These are phyloP conservation scores for Macrotrachela quadricornifera DNA, from an alignment of 1,140 invertebrate genomes.

Conservation along the genomic window DNA sequence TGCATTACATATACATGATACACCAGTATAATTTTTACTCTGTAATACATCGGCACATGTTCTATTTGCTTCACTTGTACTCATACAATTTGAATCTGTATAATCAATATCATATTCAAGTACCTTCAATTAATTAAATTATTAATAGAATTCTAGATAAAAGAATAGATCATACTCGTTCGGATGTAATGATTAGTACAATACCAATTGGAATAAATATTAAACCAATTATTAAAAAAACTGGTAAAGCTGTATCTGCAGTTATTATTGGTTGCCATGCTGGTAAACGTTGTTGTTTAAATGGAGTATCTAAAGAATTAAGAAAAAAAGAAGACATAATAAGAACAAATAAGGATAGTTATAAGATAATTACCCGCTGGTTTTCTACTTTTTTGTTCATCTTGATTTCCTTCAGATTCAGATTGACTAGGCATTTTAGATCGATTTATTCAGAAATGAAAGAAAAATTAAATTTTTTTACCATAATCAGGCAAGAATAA, in stretches of 20 bases:
- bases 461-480: too few species aligned
- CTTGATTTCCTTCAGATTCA: too few species aligned
- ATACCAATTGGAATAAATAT: slow-evolving; percentile 89
- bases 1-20: slow-evolving; percentile 44
- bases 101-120: slow-evolving; percentile 59
- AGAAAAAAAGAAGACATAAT: too few species aligned
- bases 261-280: slow-evolving; percentile 98
- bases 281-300: slow-evolving; percentile 87
- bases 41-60: not conserved
- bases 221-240: slow-evolving; percentile 86
- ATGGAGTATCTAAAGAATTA: slow-evolving; percentile 76
- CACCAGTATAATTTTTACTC: slow-evolving; percentile 22
- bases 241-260: slow-evolving; percentile 79
- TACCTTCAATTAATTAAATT: slow-evolving; percentile 30
- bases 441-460: too few species aligned
- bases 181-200: slow-evolving; percentile 66
- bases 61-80: too few species aligned
- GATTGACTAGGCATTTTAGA: too few species aligned
- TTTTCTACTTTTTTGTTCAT: too few species aligned
- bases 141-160: not conserved
- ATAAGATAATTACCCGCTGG: too few species aligned
- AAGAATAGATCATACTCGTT: slow-evolving; percentile 41
- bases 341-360: too few species aligned
- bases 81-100: slow-evolving; percentile 33
- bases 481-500: too few species aligned